Base-by-base conservation (phyloP, 2,888 invertebrate genomes). In the Melipona beecheii region DNA sequence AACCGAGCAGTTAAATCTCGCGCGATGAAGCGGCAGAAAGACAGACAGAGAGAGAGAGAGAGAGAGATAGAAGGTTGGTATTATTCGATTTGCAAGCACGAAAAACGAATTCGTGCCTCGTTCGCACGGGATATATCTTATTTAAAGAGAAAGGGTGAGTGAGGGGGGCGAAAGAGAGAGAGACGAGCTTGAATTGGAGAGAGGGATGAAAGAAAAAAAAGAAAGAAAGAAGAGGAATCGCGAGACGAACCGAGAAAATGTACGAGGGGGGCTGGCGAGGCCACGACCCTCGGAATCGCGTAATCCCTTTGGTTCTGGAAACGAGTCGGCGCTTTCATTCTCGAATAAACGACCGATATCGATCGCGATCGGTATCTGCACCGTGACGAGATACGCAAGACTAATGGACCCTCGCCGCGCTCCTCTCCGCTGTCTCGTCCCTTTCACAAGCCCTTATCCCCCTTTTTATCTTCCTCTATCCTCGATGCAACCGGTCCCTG, bases 351-450 rank as follows among this genome's bases (percentile, higher is more conserved):
- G 76, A 80, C 76, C 85, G 92, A 92, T 92, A 92, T 84, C 87
- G 89, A 92, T 93, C 92, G 87, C 88, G 92, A 92, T 91, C 91
- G 80, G 84, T 91, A 91, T 91, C 91, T 80, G 62, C 27, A 60
- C 76, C 85, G 87, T 81, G 87, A 88, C 88, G 89, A 89, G 85
- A 88, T 84, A 86, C 79, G 75, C 77, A 81, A 83, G 85, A 87
- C 89, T 90, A 91, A 91, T 89, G 90, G 87, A 87, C 81, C 85
- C 83, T 72, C 49, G 52, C 43, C 49, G 52, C 43, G 54, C 43
- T 64, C 75, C 69, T 77, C 78, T 49, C 62, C 50, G 62, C 65
- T 74, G 78, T 65, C 83, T 71, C 81, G 78, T 82, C 83, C 85
- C 83, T 81, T 79, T 84, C 85, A 64, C 78, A 66, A 69, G 68